These are phyloP conservation scores for Watsonalla binaria DNA, from an alignment of 2,888 invertebrate species.

Conservation along the genomic window DNA sequence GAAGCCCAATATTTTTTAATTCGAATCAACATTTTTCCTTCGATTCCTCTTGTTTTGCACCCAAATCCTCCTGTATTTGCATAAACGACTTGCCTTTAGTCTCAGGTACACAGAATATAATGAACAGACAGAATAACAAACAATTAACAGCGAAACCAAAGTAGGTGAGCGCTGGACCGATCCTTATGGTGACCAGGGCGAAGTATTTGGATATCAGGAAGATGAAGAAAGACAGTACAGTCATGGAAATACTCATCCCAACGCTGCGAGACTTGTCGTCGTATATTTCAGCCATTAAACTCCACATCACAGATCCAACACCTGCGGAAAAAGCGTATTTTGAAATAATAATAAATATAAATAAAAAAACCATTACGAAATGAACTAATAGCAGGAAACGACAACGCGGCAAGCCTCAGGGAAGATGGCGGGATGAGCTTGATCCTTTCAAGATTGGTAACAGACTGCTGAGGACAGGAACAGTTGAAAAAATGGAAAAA, in stretches of 20 bases:
- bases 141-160: constrained; percentile 39
- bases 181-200: constrained; percentile 20
- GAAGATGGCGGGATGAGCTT: too few relatives aligned
- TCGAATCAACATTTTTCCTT: background rate
- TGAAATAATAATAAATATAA: constrained; percentile 1
- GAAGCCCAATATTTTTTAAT: background rate
- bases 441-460: too few relatives aligned
- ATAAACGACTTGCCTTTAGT: constrained; percentile 52
- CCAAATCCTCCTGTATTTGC: constrained; percentile 46
- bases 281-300: constrained; percentile 47
- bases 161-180: constrained; percentile 45
- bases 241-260: constrained; percentile 28
- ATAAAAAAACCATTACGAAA: too few relatives aligned
- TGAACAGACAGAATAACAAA: constrained; percentile 31
- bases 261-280: constrained; percentile 40
- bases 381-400: too few relatives aligned
- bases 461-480: too few relatives aligned
- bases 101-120: constrained; percentile 47
- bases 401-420: too few relatives aligned
- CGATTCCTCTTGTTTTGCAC: constrained; percentile 8
- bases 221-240: constrained; percentile 8
- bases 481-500: too few relatives aligned
- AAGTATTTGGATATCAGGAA: constrained; percentile 44
- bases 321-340: constrained; percentile 31
- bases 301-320: constrained; percentile 48